Base-by-base conservation (phyloP, 2,888 invertebrate species). In the Lathronympha strigana region DNA sequence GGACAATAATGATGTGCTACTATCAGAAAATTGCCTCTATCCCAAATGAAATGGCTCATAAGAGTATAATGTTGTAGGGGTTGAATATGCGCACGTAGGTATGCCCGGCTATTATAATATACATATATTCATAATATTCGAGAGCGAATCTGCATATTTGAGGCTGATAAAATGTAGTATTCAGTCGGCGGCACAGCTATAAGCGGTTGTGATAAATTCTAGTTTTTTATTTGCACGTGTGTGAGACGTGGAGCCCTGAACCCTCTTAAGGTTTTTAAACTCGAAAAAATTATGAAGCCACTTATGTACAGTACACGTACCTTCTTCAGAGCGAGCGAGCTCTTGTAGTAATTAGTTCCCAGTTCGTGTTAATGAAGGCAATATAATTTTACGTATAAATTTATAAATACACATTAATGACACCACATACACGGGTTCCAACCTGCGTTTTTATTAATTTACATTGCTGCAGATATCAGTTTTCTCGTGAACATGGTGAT, bases 1-100 rank as follows among this genome's bases (percentile, higher is more conserved):
- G 74, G 77, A 77, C 76, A 75, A 77, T 83, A 82, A 86, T 81
- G 79, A 77, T 74, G 76, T 74, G 75, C 75, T 76, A 77, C 74
- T 72, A 74, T 75, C 76, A 76, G 73, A 75, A 76, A 83, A 84
- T 83, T 77, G 78, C 80, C 78, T 77, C 71, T 76, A 77, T 78
- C 76, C 75, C 76, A 77, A 80, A 81, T 78, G 72, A 77, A 75
- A 80, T 75, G 72, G 73, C 71, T 73, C 74, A 61, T 67, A 71
- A 68, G 70, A 70, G 72, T 71, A 70, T 68, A 67, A 67, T 68
- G 70, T 68, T 47, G 67, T 61, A 68, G 67, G 67, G 73, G 64
- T 69, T 67, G 71, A 69, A 70, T 70, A 69, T 68, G 74, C 75
- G 70, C 69, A 73, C 75, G 76, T 76, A 66, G 47, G 53, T 58